These are phyloP conservation scores for Australoheros facetus DNA, from an alignment of 2,797 vertebrate species.

Conservation along the genomic window DNA sequence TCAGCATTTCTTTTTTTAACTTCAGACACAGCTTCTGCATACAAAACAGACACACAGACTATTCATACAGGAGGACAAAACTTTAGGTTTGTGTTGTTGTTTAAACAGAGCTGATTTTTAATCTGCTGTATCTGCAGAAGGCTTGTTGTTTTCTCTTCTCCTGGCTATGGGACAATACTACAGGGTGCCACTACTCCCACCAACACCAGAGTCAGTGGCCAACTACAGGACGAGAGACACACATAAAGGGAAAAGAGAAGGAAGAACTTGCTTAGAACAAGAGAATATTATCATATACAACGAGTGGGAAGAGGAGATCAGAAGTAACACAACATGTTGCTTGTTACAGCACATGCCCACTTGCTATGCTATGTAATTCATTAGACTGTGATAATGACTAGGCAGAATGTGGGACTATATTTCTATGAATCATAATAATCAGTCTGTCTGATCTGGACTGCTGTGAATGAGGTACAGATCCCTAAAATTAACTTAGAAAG, in stretches of 20 bases:
- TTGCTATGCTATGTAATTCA: conserved; percentile 44
- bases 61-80: neutral
- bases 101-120: neutral
- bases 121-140: conserved; percentile 56
- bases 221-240: conserved; percentile 10
- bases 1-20: conserved; percentile 60
- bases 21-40: conserved; percentile 33
- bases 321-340: conserved; percentile 41
- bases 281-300: conserved; percentile 50
- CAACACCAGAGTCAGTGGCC: conserved; percentile 68
- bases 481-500: neutral
- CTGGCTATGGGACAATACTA: conserved; percentile 70
- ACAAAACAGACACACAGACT: conserved; percentile 12
- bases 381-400: conserved; percentile 56
- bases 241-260: neutral
- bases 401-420: conserved; percentile 35
- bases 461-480: conserved; percentile 10
- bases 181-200: conserved; percentile 70
- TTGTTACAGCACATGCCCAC: conserved; percentile 51
- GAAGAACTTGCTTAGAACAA: conserved; percentile 25
- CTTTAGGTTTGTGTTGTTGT: neutral
- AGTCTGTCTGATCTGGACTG: conserved; percentile 18
- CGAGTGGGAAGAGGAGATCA: conserved; percentile 44
- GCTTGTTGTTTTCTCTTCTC: conserved; percentile 68
- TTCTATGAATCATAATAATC: conserved; percentile 27